phyloP scores from a whole-genome alignment of 1,140 invertebrate genomes.

The Pseudomyrmex flavicornis region DNA sequence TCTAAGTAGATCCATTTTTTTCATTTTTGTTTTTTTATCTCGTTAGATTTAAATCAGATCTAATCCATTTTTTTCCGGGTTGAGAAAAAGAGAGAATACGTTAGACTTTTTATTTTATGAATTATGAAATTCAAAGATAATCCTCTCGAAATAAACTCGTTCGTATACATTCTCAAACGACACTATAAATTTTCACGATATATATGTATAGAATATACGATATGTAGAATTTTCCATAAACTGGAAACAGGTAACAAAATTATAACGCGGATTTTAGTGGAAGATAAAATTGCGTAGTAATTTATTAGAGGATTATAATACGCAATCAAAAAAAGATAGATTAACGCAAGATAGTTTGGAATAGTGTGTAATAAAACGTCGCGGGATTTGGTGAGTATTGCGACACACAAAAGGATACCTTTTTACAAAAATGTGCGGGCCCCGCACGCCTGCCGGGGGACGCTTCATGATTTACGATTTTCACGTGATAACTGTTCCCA shows the following conservation, averaged over 20 bases:
- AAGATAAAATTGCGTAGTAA: neutral
- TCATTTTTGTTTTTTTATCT: too few species aligned
- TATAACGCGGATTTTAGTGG: neutral
- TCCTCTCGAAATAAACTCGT: too few species aligned
- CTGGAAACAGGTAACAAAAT: neutral
- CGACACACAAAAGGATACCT: slow-evolving; percentile 13
- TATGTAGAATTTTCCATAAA: too few species aligned
- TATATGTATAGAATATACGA: too few species aligned
- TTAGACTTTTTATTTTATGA: too few species aligned
- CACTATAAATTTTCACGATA: too few species aligned
- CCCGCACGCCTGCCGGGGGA: neutral
- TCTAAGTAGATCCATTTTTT: too few species aligned
- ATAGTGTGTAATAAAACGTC: neutral
- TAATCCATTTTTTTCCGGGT: too few species aligned
- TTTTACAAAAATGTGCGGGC: slow-evolving; percentile 43
- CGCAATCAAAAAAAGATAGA: neutral
- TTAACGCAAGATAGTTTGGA: slow-evolving; percentile 4
- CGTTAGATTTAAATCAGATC: too few species aligned
- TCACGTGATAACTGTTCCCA: slow-evolving; percentile 54
- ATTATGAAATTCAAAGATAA: too few species aligned
- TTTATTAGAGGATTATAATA: neutral
- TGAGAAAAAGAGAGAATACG: too few species aligned
- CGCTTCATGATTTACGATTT: slow-evolving; percentile 39
- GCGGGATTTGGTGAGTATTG: slow-evolving; percentile 11
- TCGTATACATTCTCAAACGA: too few species aligned